These are phyloP conservation scores for Apeira syringaria DNA, from an alignment of 2,888 invertebrate species.

Conservation along the genomic window DNA sequence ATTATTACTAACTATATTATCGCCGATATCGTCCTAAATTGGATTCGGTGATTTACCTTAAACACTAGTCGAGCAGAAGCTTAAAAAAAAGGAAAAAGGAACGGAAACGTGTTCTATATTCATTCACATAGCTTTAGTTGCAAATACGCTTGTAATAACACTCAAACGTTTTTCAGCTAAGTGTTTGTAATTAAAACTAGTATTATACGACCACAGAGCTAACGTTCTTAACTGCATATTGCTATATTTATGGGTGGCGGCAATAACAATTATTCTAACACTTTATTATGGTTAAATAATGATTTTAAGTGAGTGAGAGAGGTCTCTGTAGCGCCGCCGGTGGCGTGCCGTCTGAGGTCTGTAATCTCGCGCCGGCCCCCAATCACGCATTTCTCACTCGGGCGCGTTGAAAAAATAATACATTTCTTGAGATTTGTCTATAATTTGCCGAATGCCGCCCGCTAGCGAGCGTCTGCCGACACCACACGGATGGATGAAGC, in stretches of 20 bases:
- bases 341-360: constrained; percentile 72
- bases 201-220: constrained; percentile 26
- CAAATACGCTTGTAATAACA: constrained; percentile 6
- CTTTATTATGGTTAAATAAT: constrained; percentile 79
- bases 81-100: constrained; percentile 48
- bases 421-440: constrained; percentile 77
- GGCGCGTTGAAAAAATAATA: constrained; percentile 83
- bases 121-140: constrained; percentile 13
- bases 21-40: constrained; percentile 52
- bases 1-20: constrained; percentile 54
- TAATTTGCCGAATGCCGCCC: constrained; percentile 77
- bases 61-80: constrained; percentile 51
- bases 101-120: constrained; percentile 38
- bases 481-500: constrained; percentile 34
- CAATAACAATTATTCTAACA: constrained; percentile 65
- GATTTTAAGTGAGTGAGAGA: constrained; percentile 69
- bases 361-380: constrained; percentile 79
- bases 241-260: constrained; percentile 62
- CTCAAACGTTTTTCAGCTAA: constrained; percentile 9
- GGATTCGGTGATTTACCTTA: constrained; percentile 49
- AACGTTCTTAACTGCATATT: constrained; percentile 18
- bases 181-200: constrained; percentile 21
- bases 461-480: constrained; percentile 21
- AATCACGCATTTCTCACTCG: constrained; percentile 83
- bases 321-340: constrained; percentile 60